Evolutionary conservation across 2,888 invertebrate species (phyloP).

Genomic region (Dryobotodes eremita): DNA sequence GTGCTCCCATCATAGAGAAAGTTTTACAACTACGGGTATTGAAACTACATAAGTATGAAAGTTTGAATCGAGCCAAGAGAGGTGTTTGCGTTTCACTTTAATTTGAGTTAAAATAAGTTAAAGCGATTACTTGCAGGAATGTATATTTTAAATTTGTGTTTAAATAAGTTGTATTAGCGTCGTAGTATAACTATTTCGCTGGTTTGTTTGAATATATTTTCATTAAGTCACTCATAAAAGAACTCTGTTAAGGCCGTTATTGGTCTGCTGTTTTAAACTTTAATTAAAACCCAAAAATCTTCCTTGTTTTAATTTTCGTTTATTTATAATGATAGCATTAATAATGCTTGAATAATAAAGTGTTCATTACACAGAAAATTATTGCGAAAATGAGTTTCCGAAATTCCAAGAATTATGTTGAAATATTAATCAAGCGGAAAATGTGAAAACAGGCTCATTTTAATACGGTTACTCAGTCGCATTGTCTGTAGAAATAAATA

Average conservation of each 20-base stretch:
- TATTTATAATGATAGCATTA: slow-evolving; percentile 60
- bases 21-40: slow-evolving; percentile 87
- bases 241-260: slow-evolving; percentile 18
- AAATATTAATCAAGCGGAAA: slow-evolving; percentile 57
- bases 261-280: slow-evolving; percentile 40
- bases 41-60: slow-evolving; percentile 88
- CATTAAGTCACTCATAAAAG: slow-evolving; percentile 35
- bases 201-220: slow-evolving; percentile 34
- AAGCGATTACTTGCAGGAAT: slow-evolving; percentile 75
- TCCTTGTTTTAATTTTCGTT: slow-evolving; percentile 48
- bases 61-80: slow-evolving; percentile 84
- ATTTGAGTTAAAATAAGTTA: slow-evolving; percentile 86
- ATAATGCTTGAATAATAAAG: slow-evolving; percentile 57
- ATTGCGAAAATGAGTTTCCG: slow-evolving; percentile 57
- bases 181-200: slow-evolving; percentile 44
- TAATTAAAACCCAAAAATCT: slow-evolving; percentile 48
- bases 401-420: slow-evolving; percentile 58
- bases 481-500: slow-evolving; percentile 58
- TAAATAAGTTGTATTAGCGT: slow-evolving; percentile 61
- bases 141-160: slow-evolving; percentile 68
- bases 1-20: slow-evolving; percentile 87
- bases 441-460: slow-evolving; percentile 48
- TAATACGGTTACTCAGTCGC: slow-evolving; percentile 38
- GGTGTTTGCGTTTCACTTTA: slow-evolving; percentile 84
- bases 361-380: slow-evolving; percentile 60